These are phyloP conservation scores for Beris chalybata DNA, from an alignment of 2,888 invertebrate genomes.

Conservation along the genomic window DNA sequence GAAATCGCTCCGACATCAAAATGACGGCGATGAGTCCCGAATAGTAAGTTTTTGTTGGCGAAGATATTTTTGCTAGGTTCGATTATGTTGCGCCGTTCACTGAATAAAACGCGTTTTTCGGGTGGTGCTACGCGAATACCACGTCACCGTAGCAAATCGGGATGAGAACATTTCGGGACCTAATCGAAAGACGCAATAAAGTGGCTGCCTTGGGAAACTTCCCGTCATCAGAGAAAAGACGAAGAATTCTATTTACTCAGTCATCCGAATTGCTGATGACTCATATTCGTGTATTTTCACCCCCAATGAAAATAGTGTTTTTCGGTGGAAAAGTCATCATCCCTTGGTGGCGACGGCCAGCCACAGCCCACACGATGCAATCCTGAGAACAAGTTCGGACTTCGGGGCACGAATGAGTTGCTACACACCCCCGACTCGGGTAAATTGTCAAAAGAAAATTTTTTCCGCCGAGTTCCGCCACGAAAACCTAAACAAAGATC, in stretches of 20 bases:
- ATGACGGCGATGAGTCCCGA: constrained; percentile 74
- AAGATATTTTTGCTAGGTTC: constrained; percentile 36
- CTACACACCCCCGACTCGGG: too few species aligned
- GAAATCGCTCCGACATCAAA: constrained; percentile 38
- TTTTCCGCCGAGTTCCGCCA: too few species aligned
- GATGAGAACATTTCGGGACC: constrained; percentile 2
- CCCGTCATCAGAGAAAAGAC: constrained; percentile 22
- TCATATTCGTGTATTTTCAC: constrained; percentile 17
- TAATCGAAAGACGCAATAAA: constrained; percentile 11
- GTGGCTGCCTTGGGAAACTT: constrained; percentile 31
- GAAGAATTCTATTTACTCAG: constrained; percentile 12
- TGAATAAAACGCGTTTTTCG: neutral
- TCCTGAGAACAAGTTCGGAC: too few species aligned
- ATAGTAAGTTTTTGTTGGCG: constrained; percentile 67
- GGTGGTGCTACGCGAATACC: neutral
- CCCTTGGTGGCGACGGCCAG: too few species aligned
- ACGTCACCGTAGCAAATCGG: neutral
- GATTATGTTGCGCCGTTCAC: constrained; percentile 1
- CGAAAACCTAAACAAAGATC: too few species aligned
- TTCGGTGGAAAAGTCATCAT: too few species aligned
- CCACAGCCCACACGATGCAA: too few species aligned
- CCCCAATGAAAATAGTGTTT: neutral
- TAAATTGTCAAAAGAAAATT: too few species aligned
- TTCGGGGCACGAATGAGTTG: too few species aligned
- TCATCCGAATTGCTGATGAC: constrained; percentile 12